A percentile compares a stretch with the other conserved stretches of the same genome.
These are phyloP conservation scores for Bellardia bayeri DNA, from an alignment of 2,888 invertebrate genomes.

Conservation along the genomic window DNA sequence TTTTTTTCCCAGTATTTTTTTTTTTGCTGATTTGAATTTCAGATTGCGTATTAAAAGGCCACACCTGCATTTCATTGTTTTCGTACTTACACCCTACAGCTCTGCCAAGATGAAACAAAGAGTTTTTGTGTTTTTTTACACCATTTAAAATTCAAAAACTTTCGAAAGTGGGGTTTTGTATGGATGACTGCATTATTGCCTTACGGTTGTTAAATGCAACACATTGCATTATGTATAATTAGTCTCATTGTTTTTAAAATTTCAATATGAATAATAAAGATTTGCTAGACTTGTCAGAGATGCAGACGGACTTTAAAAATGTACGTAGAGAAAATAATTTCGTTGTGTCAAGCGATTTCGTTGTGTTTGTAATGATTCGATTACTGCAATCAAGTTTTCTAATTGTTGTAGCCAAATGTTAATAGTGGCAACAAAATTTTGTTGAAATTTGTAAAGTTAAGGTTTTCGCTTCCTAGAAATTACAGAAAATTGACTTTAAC, in stretches of 20 bases:
- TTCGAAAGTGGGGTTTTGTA: constrained; percentile 34
- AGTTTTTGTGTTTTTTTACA: constrained; percentile 12
- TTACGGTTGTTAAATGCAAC: constrained; percentile 26
- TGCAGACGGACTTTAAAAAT: too few relatives aligned
- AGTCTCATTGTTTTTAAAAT: neutral
- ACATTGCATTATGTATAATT: constrained; percentile 3
- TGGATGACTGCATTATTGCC: constrained; percentile 26
- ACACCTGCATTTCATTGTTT: constrained; percentile 75
- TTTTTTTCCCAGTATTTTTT: constrained; percentile 24
- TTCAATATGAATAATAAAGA: neutral
- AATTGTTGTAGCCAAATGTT: too few relatives aligned
- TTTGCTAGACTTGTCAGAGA: neutral
- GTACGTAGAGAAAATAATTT: too few relatives aligned
- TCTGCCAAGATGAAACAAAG: constrained; percentile 45
- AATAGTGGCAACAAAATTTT: too few relatives aligned
- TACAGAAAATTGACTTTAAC: too few relatives aligned
- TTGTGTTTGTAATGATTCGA: too few relatives aligned
- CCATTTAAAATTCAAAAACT: constrained; percentile 49
- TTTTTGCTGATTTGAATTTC: constrained; percentile 74
- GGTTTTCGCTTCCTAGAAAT: too few relatives aligned
- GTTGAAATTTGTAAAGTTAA: too few relatives aligned
- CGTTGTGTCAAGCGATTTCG: too few relatives aligned
- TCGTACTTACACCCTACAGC: constrained; percentile 65
- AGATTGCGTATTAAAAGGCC: constrained; percentile 76
- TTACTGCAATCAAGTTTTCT: too few relatives aligned